Percentiles rank a stretch among this genome's conserved stretches.
phyloP scores from a whole-genome alignment of 2,113 vertebrate genomes.

The Setophaga kirtlandii region DNA sequence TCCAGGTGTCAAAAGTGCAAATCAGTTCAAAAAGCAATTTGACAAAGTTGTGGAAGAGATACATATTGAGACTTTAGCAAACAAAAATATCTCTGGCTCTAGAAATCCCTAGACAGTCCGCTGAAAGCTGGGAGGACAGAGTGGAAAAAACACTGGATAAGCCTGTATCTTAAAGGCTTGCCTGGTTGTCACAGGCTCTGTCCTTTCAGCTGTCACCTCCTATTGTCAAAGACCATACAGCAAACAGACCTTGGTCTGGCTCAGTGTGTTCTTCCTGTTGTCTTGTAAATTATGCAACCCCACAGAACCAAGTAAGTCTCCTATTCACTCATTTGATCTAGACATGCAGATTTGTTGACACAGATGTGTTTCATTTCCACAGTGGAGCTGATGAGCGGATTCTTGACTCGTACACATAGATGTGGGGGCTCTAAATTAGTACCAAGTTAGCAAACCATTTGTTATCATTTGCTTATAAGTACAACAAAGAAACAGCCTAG shows the following conservation, averaged over 20 bases:
- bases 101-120: neutral
- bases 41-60: neutral
- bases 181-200: neutral
- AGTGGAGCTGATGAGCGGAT: neutral
- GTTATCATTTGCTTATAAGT: neutral
- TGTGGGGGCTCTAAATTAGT: neutral
- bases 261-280: neutral
- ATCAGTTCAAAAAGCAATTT: neutral
- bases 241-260: neutral
- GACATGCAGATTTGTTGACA: neutral
- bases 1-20: neutral
- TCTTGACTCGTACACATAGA: neutral
- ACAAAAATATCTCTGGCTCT: neutral
- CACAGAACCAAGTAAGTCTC: rapidly evolving
- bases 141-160: neutral
- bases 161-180: neutral
- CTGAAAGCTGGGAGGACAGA: neutral
- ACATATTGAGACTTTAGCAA: neutral
- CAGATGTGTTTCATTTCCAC: neutral
- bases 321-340: neutral
- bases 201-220: neutral
- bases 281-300: neutral
- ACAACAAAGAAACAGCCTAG: neutral
- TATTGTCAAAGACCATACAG: neutral
- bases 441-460: neutral